Evolutionary conservation across 2,888 invertebrate genomes (phyloP), one percentile per base, ranked within the genome.

Genomic region (Aporophyla nigra): DNA sequence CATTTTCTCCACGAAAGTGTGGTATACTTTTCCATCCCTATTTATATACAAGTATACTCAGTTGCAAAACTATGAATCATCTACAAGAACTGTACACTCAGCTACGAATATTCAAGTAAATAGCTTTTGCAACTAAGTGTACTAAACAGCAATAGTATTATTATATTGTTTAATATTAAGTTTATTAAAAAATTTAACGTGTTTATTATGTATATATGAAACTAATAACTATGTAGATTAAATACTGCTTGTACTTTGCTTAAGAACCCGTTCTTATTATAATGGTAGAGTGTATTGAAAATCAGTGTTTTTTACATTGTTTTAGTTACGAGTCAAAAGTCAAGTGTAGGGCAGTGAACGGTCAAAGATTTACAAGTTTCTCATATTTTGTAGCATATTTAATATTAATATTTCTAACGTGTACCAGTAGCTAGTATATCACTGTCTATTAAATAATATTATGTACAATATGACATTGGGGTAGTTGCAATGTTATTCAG

Each of bases 281-380:
- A 58, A 61, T 84, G 70, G 21, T 83, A 74, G 63, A 76, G 71
- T 82, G 58, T 73, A 62, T 71, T 65, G 63, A 75, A 79, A 78
- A 78, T 81, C 86, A 81, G 84, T 73, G 69, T 61, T 51, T 65
- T 74, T 63, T 82, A 85, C 82, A 79, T 86, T 86, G 77, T 85
- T 58, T 74, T 62, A 69, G 63, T 87, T 76, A 33, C 63, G n/a
- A 83, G 71, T 76, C 74, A 67, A 76, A 75, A 80, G 76, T 83
- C 71, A 54, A 84, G 12, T 84, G 40, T 79, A 71, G 66, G 84
- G 88, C 87, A 86, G 88, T 87, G 84, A 80, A 76, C 46, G 40
- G 67, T 75, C 58, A 53, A 58, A 71, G 27, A 62, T 65, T 71
- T 43, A 61, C 33, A 75, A 69, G 51, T 49, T 27, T 53, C 49